Percentiles rank a stretch among this genome's conserved stretches.
Evolutionary conservation across 2,113 vertebrate genomes (phyloP).

Genomic region (Toxotes chatareus): DNA sequence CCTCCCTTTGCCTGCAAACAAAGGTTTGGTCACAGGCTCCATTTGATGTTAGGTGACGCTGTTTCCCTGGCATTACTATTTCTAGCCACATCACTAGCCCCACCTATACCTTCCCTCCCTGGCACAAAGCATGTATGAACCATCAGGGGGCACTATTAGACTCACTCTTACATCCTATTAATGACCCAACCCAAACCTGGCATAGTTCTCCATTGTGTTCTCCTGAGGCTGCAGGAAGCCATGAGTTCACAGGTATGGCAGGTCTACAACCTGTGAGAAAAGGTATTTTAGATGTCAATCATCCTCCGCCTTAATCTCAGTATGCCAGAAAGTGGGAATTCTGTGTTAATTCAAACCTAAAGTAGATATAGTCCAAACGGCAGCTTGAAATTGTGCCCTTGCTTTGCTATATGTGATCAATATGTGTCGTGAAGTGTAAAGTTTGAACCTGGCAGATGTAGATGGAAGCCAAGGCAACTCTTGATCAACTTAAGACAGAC

Average conservation of each 20-base stretch:
- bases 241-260: constrained; percentile 51
- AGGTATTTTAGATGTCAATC: constrained; percentile 67
- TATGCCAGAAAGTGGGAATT: constrained; percentile 57
- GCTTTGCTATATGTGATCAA: constrained; percentile 68
- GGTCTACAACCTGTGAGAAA: constrained; percentile 59
- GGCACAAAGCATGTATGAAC: constrained; percentile 31
- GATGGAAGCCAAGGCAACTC: constrained; percentile 64
- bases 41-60: constrained; percentile 60
- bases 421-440: constrained; percentile 69
- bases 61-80: constrained; percentile 38
- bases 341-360: constrained; percentile 56
- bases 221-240: constrained; percentile 42
- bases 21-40: constrained; percentile 54
- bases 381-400: constrained; percentile 53
- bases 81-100: background rate
- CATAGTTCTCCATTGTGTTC: constrained; percentile 47
- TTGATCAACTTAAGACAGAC: constrained; percentile 73
- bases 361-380: constrained; percentile 56
- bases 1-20: constrained; percentile 78
- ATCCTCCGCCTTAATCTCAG: constrained; percentile 37
- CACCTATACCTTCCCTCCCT: constrained; percentile 14
- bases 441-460: constrained; percentile 74
- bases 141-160: constrained; percentile 70
- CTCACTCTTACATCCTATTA: constrained; percentile 26
- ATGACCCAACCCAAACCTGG: constrained; percentile 42